Conservation (phyloP, 2,888 invertebrate species). For the Epistrophe eligans region DNA sequence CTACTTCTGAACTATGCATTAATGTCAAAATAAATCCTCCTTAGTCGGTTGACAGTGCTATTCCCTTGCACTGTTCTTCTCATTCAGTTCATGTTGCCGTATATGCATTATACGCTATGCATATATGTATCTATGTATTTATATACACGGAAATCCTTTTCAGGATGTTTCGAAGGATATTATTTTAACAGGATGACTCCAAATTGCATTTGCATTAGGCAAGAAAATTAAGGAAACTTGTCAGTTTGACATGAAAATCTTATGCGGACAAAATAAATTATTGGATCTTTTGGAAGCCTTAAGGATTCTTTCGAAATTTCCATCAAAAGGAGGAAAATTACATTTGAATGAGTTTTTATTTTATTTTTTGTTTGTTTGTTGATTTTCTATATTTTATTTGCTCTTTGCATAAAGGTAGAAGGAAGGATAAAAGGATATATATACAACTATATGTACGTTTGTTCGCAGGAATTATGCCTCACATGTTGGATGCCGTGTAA, state of each 20-base stretch:
- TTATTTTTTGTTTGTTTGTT: not conserved
- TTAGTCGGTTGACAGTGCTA: constrained; percentile 57
- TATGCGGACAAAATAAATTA: constrained; percentile 21
- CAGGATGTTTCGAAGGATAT: constrained; percentile 45
- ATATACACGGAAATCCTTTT: constrained; percentile 39
- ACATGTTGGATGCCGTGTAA: constrained; percentile 89
- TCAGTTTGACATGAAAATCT: constrained; percentile 48
- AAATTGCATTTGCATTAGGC: constrained; percentile 61
- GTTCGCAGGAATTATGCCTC: constrained; percentile 93
- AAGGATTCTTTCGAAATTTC: constrained; percentile 48
- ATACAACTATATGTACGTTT: constrained; percentile 90
- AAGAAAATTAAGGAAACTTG: constrained; percentile 53
- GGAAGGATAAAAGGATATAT: constrained; percentile 28
- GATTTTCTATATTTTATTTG: not conserved
- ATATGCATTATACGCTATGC: not conserved
- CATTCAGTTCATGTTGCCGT: constrained; percentile 23
- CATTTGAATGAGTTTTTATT: constrained; percentile 26
- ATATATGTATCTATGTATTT: not conserved
- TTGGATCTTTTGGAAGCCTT: constrained; percentile 53
- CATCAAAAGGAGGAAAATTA: constrained; percentile 33
- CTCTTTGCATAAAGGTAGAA: constrained; percentile 23
- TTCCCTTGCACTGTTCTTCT: constrained; percentile 38
- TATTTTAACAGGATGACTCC: constrained; percentile 49
- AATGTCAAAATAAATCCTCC: constrained; percentile 54
- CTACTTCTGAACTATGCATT: constrained; percentile 45